phyloP scores from a whole-genome alignment of 2,113 vertebrate species.

The Callithrix jacchus region DNA sequence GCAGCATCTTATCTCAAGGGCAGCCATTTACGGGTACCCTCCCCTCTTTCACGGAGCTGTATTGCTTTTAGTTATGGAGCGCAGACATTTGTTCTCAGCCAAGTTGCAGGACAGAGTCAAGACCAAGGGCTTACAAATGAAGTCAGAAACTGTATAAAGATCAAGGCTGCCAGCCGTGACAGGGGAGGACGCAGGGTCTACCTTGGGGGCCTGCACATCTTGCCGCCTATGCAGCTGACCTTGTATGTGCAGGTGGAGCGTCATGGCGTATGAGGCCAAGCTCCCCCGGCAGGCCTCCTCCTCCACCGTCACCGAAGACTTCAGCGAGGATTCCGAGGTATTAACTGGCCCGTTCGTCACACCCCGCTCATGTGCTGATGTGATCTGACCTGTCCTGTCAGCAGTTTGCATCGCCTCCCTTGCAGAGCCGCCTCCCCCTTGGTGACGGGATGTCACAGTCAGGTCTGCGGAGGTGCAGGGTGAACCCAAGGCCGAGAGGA shows the following conservation, averaged over 20 bases:
- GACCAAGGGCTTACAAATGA: neutral
- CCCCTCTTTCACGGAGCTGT: neutral
- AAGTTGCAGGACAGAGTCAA: neutral
- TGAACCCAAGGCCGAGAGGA: neutral
- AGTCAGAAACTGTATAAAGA: neutral
- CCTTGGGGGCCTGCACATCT: neutral
- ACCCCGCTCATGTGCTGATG: neutral
- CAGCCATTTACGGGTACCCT: neutral
- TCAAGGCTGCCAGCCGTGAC: neutral
- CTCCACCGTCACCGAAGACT: conserved; percentile 90
- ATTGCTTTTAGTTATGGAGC: neutral
- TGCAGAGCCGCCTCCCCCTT: too few relatives aligned
- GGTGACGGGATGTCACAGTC: neutral
- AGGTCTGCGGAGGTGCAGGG: neutral
- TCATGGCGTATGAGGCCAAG: conserved; percentile 99
- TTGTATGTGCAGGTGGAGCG: conserved; percentile 90
- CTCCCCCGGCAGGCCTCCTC: conserved; percentile 90
- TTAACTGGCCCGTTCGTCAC: neutral
- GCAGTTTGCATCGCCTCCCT: neutral
- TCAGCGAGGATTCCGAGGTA: conserved; percentile 96
- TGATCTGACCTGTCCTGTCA: accelerated
- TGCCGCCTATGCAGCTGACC: neutral
- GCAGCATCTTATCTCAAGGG: neutral
- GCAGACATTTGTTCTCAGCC: neutral
- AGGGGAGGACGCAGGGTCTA: accelerated